Evolutionary conservation across 2,797 vertebrate genomes (phyloP).

Genomic region (Poeciliopsis paucimaculata): DNA sequence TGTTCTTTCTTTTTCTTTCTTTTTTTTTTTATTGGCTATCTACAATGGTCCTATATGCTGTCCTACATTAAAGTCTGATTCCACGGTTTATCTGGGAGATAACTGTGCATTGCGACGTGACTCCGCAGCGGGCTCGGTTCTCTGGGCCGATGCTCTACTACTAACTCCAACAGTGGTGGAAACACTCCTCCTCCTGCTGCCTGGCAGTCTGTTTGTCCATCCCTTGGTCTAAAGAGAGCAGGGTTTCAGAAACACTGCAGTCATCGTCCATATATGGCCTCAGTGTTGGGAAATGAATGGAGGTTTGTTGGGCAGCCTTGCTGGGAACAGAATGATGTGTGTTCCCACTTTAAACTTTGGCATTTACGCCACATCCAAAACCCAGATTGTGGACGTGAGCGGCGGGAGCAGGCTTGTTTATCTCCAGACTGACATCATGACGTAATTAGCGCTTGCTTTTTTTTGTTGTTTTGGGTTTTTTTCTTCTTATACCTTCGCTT

Average conservation of each 20-base stretch:
- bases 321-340: conserved; percentile 64
- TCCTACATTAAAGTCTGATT: conserved; percentile 65
- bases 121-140: conserved; percentile 25
- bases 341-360: conserved; percentile 64
- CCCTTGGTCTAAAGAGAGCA: conserved; percentile 47
- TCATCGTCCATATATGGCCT: conserved; percentile 69
- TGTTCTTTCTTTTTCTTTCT: no score
- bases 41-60: no score
- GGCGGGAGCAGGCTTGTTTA: conserved; percentile 65
- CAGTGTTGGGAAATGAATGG: conserved; percentile 71
- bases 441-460: conserved; percentile 55
- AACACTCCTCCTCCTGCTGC: conserved; percentile 25
- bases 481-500: conserved; percentile 35
- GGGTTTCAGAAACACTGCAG: conserved; percentile 69
- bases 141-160: conserved; percentile 43
- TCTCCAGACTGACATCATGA: conserved; percentile 70
- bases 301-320: conserved; percentile 65
- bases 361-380: conserved; percentile 75
- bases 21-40: no score
- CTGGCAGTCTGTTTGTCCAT: conserved; percentile 62
- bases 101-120: conserved; percentile 28
- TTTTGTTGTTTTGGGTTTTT: neutral
- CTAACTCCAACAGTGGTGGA: conserved; percentile 21
- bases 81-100: conserved; percentile 34
- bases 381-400: conserved; percentile 56